phyloP scores from a whole-genome alignment of 2,888 invertebrate genomes.

The Pristionchus mayeri region DNA sequence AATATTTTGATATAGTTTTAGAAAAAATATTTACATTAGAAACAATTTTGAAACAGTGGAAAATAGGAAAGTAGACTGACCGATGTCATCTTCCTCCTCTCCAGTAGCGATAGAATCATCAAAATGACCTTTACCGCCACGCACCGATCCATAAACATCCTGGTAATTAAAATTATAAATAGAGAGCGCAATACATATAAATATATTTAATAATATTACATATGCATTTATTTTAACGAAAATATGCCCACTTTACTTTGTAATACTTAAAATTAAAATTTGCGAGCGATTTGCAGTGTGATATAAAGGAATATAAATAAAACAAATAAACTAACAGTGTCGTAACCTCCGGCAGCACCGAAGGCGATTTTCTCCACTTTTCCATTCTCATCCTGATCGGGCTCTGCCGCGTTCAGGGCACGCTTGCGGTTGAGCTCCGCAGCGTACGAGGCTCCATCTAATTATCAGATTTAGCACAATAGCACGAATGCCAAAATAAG shows the following conservation, averaged over 20 bases:
- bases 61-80: not conserved
- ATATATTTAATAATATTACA: not conserved
- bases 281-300: no score
- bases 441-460: slow-evolving; percentile 76
- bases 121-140: slow-evolving; percentile 86
- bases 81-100: slow-evolving; percentile 87
- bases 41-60: no score
- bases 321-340: slow-evolving; percentile 80
- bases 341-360: slow-evolving; percentile 89
- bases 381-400: slow-evolving; percentile 75
- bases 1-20: no score
- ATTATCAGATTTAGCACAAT: not conserved
- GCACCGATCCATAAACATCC: slow-evolving; percentile 88
- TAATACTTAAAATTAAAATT: no score
- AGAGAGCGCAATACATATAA: no score
- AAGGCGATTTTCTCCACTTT: slow-evolving; percentile 83
- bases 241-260: no score
- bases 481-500: not conserved
- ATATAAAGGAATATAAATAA: not conserved
- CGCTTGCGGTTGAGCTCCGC: slow-evolving; percentile 75
- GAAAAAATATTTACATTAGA: not conserved
- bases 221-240: no score
- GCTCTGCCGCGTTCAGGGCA: slow-evolving; percentile 80
- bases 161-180: no score
- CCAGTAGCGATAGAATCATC: slow-evolving; percentile 96